Base-by-base conservation (phyloP, 2,113 vertebrate genomes). In the Spheniscus mendiculus region DNA sequence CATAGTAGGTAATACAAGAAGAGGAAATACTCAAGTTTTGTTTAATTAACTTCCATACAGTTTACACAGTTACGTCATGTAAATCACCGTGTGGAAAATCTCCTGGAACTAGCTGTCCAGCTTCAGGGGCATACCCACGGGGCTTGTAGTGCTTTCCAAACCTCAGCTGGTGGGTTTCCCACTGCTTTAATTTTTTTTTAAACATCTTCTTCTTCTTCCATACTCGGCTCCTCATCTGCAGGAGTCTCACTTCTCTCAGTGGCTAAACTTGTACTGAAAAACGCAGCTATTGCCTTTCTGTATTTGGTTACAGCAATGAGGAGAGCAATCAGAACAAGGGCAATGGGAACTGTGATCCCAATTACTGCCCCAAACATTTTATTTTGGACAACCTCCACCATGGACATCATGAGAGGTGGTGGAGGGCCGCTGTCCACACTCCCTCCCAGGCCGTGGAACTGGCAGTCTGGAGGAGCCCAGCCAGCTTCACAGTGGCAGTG, bases 401-500 rank as follows among this genome's bases (percentile, higher is more conserved):
- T 22, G 38, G 42, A 58, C n/a, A 47, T 15, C 9, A 5, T 11
- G 47, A n/a, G 36, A 26, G 42, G 34, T 1, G 83, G 34, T 2
- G 94, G 78, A 4, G 98, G 98, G 19, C 99, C 99, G 5, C 98
- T 99, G 89, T 99, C 96, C 2, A 98, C 9, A 49, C 99, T 99
- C 8, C 99, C 99, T 47, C 99, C 99, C 29, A 70, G 85, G 2
- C 99, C 99, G 0, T 36, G 4, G 20, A 25, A 95, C 67, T 91
- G 80, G 47, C 99, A 99, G 71, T 77, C 4, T 0, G 99, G 99
- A 6, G 98, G 98, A 5, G 63, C 97, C 99, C 99, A 99, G 8
- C 98, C 98, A 5, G 97, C 67, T 8, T 96, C 2, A 61, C 99
- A 99, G 95, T 99, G 98, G 90, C 99, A 99, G 91, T 98, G 83